These are phyloP conservation scores for Chunga burmeisteri DNA, from an alignment of 2,113 vertebrate species.

Conservation along the genomic window DNA sequence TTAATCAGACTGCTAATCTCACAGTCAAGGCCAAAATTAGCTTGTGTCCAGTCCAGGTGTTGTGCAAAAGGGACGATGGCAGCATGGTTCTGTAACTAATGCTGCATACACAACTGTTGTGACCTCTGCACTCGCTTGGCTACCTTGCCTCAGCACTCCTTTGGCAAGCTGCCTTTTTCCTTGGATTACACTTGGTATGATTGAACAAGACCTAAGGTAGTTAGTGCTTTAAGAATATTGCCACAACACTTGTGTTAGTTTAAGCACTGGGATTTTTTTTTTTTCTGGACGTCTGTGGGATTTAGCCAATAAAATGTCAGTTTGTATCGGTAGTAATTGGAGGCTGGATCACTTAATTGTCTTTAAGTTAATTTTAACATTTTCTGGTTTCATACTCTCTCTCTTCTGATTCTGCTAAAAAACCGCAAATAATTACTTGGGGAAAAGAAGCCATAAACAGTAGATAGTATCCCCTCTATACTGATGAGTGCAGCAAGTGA, in stretches of 20 bases:
- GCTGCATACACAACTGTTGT: background rate
- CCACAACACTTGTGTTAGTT: fast-evolving
- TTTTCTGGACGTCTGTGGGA: background rate
- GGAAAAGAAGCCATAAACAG: background rate
- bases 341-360: background rate
- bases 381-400: background rate
- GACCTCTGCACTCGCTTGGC: background rate
- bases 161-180: background rate
- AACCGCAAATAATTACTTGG: background rate
- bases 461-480: background rate
- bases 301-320: background rate
- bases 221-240: background rate
- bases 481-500: background rate
- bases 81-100: background rate
- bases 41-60: background rate
- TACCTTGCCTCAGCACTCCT: background rate
- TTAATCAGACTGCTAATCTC: background rate
- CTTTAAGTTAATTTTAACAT: background rate
- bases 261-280: background rate
- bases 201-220: background rate
- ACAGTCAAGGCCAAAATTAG: background rate
- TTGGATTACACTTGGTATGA: background rate
- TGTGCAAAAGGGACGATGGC: background rate
- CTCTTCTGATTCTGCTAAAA: background rate
- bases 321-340: background rate